Evolutionary conservation across 2,113 vertebrate species (phyloP).

Genomic region (Tor tambroides): DNA sequence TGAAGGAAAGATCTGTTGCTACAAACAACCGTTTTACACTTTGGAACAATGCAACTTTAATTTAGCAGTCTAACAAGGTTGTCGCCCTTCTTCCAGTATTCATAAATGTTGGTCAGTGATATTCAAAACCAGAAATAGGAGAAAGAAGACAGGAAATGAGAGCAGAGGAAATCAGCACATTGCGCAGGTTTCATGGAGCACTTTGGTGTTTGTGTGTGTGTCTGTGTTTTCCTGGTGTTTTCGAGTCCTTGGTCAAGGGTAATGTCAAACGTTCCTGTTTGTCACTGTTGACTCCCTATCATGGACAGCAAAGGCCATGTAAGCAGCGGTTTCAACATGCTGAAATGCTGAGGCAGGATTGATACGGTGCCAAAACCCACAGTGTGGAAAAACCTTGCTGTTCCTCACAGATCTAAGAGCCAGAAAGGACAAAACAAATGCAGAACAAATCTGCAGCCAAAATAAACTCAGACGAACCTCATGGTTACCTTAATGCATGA

Average conservation of each 20-base stretch:
- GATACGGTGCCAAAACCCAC: background rate
- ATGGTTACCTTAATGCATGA: background rate
- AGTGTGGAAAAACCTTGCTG: background rate
- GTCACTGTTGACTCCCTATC: conserved; percentile 14
- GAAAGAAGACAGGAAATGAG: conserved; percentile 11
- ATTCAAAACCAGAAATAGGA: conserved; percentile 39
- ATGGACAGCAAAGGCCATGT: conserved; percentile 11
- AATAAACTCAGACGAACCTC: background rate
- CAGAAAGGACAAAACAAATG: background rate
- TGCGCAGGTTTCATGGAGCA: conserved; percentile 9
- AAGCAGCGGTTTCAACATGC: conserved; percentile 4
- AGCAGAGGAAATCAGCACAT: conserved; percentile 41
- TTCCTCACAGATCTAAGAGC: background rate
- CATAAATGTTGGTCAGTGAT: conserved; percentile 29
- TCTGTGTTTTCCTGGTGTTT: background rate
- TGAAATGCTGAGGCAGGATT: conserved; percentile 20
- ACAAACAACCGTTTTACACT: too few relatives aligned
- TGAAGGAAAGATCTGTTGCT: too few relatives aligned
- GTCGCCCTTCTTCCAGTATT: background rate
- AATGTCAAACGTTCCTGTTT: conserved; percentile 32
- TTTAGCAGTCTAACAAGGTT: background rate
- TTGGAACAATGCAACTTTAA: too few relatives aligned
- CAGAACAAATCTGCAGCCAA: conserved; percentile 12
- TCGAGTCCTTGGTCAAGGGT: conserved; percentile 32
- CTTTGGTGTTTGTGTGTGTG: background rate